Evolutionary conservation across 64 coral and sea anemone genomes (phyloP), one percentile per base, ranked within the genome.

Genomic region (Catalaphyllia jardinei): DNA sequence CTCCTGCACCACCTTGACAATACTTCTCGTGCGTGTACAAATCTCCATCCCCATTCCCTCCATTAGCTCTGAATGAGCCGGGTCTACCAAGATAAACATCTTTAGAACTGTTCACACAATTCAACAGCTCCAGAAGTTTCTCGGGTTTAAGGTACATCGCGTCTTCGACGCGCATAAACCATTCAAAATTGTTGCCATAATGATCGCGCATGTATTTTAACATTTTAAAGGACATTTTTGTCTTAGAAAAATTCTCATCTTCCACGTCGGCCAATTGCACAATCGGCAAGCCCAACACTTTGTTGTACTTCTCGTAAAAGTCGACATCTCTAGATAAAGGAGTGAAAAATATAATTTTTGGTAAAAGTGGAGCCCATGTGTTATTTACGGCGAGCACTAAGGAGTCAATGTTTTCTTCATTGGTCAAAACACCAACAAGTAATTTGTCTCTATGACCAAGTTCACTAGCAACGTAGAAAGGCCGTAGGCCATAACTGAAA

Each of bases 171-270:
- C 97, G 67, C 84, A 99, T 86, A 88, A 99, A 99, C 97, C 97
- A 99, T 4, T 99, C 94, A 59, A 91, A 99, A 59, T 91, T 99
- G 31, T 99, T 90, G 31, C 84, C 89, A 73, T 95, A 88, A 82
- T 99, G 94, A 54, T 99, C 91, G 27, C 93, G 83, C 88, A 99
- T 99, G 30, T 99, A 93, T 95, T 99, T 93, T 31, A 99, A 87
- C 97, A 99, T 99, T 87, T 90, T 99, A 86, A 99, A 95, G 1
- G 97, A 99, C 57, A 93, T 60, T 27, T 86, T 99, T 52, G 92
- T 94, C 64, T 95, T 92, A 18, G 95, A 83, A 19, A 89, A 78
- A 33, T 86, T 89, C 72, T 93, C 93, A 52, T 95, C 97, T 67
- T 95, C 94, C 33, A 92, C 94, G 31, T 90, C 88, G 18, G 91